Evolutionary conservation across 2,888 invertebrate species (phyloP).

Genomic region (Sesia apiformis): DNA sequence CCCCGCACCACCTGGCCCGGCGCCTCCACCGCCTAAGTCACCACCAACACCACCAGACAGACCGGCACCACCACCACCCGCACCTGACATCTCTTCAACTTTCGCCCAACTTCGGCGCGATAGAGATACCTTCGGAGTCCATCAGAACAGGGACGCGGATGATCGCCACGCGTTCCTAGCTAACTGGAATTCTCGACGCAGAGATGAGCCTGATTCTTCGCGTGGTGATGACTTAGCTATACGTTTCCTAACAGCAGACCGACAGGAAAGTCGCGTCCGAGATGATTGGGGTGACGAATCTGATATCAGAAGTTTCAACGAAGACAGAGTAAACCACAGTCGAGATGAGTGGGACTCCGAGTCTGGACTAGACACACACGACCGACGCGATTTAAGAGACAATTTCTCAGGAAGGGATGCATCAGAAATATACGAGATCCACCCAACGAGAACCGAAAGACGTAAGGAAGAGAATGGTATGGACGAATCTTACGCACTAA

Average conservation of each 20-base stretch:
- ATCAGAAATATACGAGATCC: constrained; percentile 64
- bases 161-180: constrained; percentile 70
- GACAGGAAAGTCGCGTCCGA: constrained; percentile 40
- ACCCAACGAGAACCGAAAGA: constrained; percentile 45
- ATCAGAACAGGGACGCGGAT: constrained; percentile 77
- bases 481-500: constrained; percentile 47
- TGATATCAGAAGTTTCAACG: constrained; percentile 43
- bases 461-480: constrained; percentile 52
- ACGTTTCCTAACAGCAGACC: constrained; percentile 55
- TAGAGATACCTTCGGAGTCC: constrained; percentile 82
- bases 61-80: constrained; percentile 78
- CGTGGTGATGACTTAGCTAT: constrained; percentile 54
- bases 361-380: constrained; percentile 45
- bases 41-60: constrained; percentile 70
- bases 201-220: constrained; percentile 52
- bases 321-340: constrained; percentile 36
- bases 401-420: constrained; percentile 58
- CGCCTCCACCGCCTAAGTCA: constrained; percentile 77
- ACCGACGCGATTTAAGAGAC: constrained; percentile 43
- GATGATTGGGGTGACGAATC: constrained; percentile 67
- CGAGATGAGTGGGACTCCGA: constrained; percentile 67
- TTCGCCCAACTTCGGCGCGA: constrained; percentile 82
- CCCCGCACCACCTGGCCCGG: constrained; percentile 75
- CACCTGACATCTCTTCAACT: constrained; percentile 68
- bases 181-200: constrained; percentile 63